Base-by-base conservation (phyloP, 2,113 vertebrate genomes). In the Anoura caudifer region DNA sequence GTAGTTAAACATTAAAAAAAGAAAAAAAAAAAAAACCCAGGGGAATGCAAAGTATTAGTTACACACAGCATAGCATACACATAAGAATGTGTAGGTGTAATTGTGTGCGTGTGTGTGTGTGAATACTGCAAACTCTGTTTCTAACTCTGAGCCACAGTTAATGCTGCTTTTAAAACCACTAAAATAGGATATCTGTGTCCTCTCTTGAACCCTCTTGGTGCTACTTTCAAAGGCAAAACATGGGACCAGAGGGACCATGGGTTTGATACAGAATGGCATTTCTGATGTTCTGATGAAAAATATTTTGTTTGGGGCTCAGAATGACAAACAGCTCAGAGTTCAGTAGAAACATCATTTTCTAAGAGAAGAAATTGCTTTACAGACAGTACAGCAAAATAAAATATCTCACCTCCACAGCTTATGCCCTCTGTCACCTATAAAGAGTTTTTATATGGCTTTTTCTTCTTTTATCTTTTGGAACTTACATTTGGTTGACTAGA, bases 351-450 rank as follows among this genome's bases (percentile, higher is more conserved):
- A 96, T 95, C 73, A 83, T 97, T 97, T 98, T 96, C 85, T 76
- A 95, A 93, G 79, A 95, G 96, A 97, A 96, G 82, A 95, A 95
- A 97, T 96, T 96, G 95, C 97, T 94, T 96, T 97, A 91, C 88
- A 91, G 97, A 96, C 73, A 96, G 81, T 93, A 76, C 45, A 77
- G 95, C 63, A 95, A 95, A 96, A 95, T 87, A 96, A 96, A 97
- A 93, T 95, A 96, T 94, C 94, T 97, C 82, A 94, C 88, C 73
- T 96, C 90, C 36, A 70, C 95, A 96, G 90, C 82, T 92, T 70
- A 83, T 94, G 95, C 89, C 94, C 90, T 96, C 72, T n/a, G 47
- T 94, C 1, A 3, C 95, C 91, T 80, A 90, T 94, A 95, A 98
- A 98, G 90, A 88, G 43, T 79, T 96, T 96, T 90, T 91, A 92